Evolutionary conservation across 1,140 invertebrate species (phyloP).

Genomic region (Panagrolaimus sp.): DNA sequence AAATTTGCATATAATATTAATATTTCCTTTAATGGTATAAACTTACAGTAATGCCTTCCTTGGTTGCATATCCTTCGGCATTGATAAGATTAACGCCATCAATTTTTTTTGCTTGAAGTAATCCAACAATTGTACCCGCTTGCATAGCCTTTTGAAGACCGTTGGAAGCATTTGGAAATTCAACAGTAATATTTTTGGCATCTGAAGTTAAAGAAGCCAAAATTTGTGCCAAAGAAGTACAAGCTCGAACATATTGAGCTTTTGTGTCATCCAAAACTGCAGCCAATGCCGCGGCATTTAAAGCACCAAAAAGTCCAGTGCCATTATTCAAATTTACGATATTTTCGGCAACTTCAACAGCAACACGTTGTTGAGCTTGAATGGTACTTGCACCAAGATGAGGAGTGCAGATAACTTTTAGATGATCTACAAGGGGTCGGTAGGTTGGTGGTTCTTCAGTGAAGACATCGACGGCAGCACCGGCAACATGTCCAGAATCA

Average conservation of each 20-base stretch:
- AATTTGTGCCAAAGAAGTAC: slow-evolving; percentile 26
- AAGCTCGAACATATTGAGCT: slow-evolving; percentile 42
- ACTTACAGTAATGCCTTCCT: slow-evolving; percentile 23
- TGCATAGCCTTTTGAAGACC: slow-evolving; percentile 38
- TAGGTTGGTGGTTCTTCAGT: slow-evolving; percentile 68
- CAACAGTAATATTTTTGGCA: slow-evolving; percentile 29
- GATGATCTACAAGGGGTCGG: slow-evolving; percentile 64
- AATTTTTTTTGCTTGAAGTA: slow-evolving; percentile 32
- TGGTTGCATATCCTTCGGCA: slow-evolving; percentile 38
- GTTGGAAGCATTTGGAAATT: slow-evolving; percentile 34
- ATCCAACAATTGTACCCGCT: slow-evolving; percentile 37
- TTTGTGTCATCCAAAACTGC: slow-evolving; percentile 43
- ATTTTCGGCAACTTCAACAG: slow-evolving; percentile 87
- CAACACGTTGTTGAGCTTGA: slow-evolving; percentile 67
- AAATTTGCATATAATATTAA: slow-evolving; percentile 14
- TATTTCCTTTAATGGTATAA: slow-evolving; percentile 6
- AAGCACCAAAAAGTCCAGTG: slow-evolving; percentile 39
- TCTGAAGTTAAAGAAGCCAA: slow-evolving; percentile 32
- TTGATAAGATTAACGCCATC: slow-evolving; percentile 37
- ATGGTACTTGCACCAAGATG: slow-evolving; percentile 68
- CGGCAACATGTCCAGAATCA: slow-evolving; percentile 73
- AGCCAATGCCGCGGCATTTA: slow-evolving; percentile 40
- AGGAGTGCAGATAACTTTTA: slow-evolving; percentile 82
- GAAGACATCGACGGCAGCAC: slow-evolving; percentile 87
- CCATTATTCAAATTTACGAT: slow-evolving; percentile 64